Evolutionary conservation across 2,113 vertebrate species (phyloP).

Genomic region (Narcine bancroftii): DNA sequence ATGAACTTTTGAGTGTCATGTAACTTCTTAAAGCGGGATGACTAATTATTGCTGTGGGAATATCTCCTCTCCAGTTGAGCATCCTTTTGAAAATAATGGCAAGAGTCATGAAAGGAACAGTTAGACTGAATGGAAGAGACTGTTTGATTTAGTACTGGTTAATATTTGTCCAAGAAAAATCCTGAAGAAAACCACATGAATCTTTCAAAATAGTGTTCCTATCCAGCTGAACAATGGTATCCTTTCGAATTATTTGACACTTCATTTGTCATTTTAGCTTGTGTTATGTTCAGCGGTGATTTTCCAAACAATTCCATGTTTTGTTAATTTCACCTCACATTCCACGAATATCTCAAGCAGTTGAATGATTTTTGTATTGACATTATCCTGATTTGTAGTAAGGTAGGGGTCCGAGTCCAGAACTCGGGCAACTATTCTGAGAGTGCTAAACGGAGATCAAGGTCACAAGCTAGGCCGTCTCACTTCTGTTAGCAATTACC

Average conservation of each 20-base stretch:
- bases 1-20: not conserved
- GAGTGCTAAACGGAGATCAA: not conserved
- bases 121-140: not conserved
- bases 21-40: not conserved
- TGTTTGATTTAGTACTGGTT: constrained; percentile 19
- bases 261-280: constrained; percentile 5
- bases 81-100: constrained; percentile 3
- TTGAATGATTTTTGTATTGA: not conserved
- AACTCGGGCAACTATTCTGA: not conserved
- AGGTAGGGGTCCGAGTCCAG: not conserved
- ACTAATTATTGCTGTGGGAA: constrained; percentile 15
- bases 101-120: not conserved
- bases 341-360: not conserved
- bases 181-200: not conserved
- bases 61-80: not conserved
- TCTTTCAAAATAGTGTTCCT: not conserved
- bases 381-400: not conserved
- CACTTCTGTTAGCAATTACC: not conserved
- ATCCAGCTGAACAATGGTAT: not conserved
- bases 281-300: not conserved
- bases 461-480: not conserved
- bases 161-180: constrained; percentile 24
- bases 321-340: constrained; percentile 20
- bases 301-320: constrained; percentile 12
- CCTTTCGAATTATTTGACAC: constrained; percentile 13